Conservation (phyloP, 1,140 invertebrate species). For the Scaptomyza hsui region DNA sequence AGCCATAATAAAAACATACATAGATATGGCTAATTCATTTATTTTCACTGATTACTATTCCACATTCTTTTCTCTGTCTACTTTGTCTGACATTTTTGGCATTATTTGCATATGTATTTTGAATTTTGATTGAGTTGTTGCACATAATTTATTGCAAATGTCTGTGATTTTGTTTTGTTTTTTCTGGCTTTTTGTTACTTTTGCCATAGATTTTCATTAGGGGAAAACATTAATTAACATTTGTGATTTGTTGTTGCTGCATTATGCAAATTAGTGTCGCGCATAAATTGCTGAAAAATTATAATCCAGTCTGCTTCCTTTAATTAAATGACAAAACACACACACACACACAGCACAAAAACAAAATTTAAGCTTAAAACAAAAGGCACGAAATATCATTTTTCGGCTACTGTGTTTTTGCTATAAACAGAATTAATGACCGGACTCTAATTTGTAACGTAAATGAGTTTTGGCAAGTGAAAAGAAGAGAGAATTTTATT, state of each 20-base stretch:
- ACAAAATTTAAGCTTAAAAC: constrained; percentile 38
- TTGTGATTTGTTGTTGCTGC: constrained; percentile 73
- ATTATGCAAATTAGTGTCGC: constrained; percentile 72
- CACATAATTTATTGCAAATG: constrained; percentile 61
- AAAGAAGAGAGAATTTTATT: neutral
- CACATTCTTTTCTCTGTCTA: constrained; percentile 1
- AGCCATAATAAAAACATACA: neutral
- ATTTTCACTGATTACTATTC: constrained; percentile 23
- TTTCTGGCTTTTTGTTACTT: constrained; percentile 21
- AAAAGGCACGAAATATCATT: constrained; percentile 5
- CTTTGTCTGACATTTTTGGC: constrained; percentile 1
- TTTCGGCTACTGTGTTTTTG: neutral
- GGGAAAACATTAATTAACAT: constrained; percentile 67
- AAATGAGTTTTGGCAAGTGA: constrained; percentile 33
- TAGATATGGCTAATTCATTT: constrained; percentile 75
- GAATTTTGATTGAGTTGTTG: constrained; percentile 76
- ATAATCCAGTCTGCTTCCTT: constrained; percentile 63
- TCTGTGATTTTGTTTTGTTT: constrained; percentile 15
- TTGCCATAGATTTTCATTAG: constrained; percentile 56
- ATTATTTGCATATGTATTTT: constrained; percentile 57
- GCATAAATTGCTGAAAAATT: constrained; percentile 71
- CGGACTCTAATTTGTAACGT: constrained; percentile 14
- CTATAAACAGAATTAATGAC: constrained; percentile 44
- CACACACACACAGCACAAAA: constrained; percentile 45
- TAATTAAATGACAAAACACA: constrained; percentile 68